Evolutionary conservation across 2,888 invertebrate species (phyloP).

Genomic region (Rotaria macrura): DNA sequence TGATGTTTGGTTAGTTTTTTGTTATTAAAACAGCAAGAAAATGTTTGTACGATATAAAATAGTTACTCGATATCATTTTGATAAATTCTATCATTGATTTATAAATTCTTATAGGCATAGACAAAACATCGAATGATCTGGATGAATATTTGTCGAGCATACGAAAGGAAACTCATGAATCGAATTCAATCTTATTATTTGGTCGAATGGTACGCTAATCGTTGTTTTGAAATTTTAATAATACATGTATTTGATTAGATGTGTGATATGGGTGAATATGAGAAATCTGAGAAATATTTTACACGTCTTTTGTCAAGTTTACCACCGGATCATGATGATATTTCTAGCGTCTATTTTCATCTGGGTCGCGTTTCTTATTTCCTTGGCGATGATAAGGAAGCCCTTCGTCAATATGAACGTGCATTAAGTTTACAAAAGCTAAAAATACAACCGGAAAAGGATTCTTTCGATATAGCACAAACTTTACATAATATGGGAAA

Average conservation of each 20-base stretch:
- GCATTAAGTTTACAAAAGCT: neutral
- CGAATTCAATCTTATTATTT: neutral
- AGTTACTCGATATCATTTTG: no score
- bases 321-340: neutral
- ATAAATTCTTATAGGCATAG: neutral
- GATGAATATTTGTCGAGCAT: neutral
- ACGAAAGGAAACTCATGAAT: neutral
- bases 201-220: neutral
- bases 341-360: neutral
- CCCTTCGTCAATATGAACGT: neutral
- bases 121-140: neutral
- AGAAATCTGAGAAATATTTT: neutral
- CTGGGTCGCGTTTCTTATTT: neutral
- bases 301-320: neutral
- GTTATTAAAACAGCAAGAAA: no score
- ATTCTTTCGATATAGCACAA: neutral
- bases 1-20: no score
- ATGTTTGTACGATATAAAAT: no score
- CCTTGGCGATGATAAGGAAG: neutral
- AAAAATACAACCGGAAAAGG: neutral
- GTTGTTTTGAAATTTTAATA: neutral
- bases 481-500: neutral
- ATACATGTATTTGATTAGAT: neutral
- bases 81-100: no score
- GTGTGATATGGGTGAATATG: neutral